phyloP scores from a whole-genome alignment of 2,797 vertebrate species.

The Sternarchorhynchus goeldii region DNA sequence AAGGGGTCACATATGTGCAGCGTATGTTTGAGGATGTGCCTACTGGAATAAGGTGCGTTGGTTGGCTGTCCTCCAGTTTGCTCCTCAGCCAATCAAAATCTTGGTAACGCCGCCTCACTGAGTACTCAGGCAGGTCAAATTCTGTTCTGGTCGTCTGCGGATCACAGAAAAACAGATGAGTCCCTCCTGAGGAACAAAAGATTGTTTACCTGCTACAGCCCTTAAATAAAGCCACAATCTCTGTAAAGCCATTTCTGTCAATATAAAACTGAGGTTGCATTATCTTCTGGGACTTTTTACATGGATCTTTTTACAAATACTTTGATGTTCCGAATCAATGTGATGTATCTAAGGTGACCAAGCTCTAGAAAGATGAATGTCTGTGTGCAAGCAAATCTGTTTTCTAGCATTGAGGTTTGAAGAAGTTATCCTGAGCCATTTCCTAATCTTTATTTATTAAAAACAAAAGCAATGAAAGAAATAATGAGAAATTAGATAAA shows the following conservation, averaged over 20 bases:
- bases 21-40: constrained; percentile 61
- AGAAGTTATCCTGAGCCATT: background rate
- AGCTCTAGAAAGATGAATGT: too few species aligned
- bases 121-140: constrained; percentile 95
- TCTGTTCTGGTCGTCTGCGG: constrained; percentile 89
- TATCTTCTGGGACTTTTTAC: too few species aligned
- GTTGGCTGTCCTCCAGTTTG: constrained; percentile 97
- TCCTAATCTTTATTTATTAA: background rate
- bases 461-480: background rate
- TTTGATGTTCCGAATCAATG: too few species aligned
- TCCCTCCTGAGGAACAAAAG: background rate
- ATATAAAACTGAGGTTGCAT: too few species aligned
- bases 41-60: constrained; percentile 98
- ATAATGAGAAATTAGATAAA: background rate
- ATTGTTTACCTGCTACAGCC: background rate
- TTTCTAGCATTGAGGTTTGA: background rate
- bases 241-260: too few species aligned
- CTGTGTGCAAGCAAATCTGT: background rate
- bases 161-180: background rate
- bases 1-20: background rate
- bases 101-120: constrained; percentile 91
- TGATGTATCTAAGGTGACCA: too few species aligned
- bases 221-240: background rate
- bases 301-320: too few species aligned
- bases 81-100: constrained; percentile 96